A percentile compares a stretch with the other conserved stretches of the same genome.
phyloP scores from a whole-genome alignment of 2,888 invertebrate genomes.

The Nemotelus pantherinus region DNA sequence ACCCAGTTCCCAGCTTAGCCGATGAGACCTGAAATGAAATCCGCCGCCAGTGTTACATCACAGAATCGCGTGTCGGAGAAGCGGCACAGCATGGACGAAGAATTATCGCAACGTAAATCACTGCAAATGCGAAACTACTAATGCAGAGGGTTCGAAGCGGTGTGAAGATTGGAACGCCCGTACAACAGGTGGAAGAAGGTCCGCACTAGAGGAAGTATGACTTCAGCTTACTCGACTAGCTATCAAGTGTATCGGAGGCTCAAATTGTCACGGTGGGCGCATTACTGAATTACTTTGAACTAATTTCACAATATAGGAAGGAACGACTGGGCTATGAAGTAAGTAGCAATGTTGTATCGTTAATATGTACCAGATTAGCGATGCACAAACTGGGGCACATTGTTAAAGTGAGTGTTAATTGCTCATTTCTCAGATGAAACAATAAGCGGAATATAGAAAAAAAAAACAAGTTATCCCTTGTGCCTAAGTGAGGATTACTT shows the following conservation, averaged over 20 bases:
- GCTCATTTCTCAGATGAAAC: no score
- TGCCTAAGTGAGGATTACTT: no score
- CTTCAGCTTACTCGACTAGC: not conserved
- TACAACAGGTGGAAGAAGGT: constrained; percentile 12
- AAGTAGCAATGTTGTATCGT: no score
- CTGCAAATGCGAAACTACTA: constrained; percentile 40
- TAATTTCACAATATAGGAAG: constrained; percentile 32
- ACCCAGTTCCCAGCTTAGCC: constrained; percentile 27
- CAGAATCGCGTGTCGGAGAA: constrained; percentile 13
- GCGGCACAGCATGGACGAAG: constrained; percentile 20
- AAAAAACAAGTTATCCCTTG: no score
- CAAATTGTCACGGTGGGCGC: not conserved
- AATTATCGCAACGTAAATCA: constrained; percentile 42
- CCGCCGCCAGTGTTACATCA: constrained; percentile 25
- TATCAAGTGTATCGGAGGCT: not conserved
- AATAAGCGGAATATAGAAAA: no score
- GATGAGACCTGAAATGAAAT: not conserved
- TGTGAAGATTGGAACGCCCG: constrained; percentile 13
- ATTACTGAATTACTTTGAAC: constrained; percentile 35
- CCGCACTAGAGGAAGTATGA: constrained; percentile 11
- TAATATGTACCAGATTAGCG: no score
- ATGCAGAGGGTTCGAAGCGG: constrained; percentile 20
- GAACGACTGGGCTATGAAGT: not conserved
- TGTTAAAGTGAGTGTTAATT: no score
- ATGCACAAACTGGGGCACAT: no score